A percentile compares a stretch with the other conserved stretches of the same genome.
Evolutionary conservation across 2,888 invertebrate genomes (phyloP).

Genomic region (Polydrusus pterygomalis): DNA sequence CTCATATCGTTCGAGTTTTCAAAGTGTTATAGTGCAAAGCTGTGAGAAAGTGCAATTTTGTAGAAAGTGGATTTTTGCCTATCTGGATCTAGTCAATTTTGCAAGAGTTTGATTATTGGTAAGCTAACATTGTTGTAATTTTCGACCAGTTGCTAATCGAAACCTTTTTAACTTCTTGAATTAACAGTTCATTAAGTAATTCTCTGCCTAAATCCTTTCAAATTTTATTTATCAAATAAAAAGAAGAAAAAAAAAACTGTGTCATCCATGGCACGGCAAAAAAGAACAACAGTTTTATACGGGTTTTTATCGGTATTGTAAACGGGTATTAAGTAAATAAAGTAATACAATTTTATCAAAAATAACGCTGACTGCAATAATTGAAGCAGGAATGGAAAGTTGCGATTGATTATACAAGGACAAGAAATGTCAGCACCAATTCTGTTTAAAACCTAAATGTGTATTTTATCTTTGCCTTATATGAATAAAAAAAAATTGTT

Average conservation of each 20-base stretch:
- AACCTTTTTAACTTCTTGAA: not conserved
- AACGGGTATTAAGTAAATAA: not conserved
- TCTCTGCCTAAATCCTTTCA: not conserved
- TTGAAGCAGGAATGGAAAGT: constrained; percentile 44
- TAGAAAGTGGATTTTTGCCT: constrained; percentile 70
- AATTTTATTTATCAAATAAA: not conserved
- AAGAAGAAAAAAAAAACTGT: not conserved
- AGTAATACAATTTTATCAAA: constrained; percentile 11
- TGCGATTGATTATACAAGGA: constrained; percentile 44
- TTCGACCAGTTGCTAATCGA: not conserved
- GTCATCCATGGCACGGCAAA: not conserved
- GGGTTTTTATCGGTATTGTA: not conserved
- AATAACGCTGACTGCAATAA: constrained; percentile 5
- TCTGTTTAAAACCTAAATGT: not conserved
- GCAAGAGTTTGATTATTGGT: constrained; percentile 68
- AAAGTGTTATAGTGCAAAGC: constrained; percentile 41
- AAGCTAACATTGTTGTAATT: constrained; percentile 58
- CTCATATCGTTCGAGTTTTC: constrained; percentile 8
- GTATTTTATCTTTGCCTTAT: not conserved
- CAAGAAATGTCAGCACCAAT: constrained; percentile 38
- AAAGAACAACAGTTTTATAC: not conserved
- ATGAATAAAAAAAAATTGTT: not conserved
- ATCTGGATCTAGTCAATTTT: constrained; percentile 65
- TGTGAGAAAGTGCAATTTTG: constrained; percentile 66
- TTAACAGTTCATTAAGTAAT: not conserved